phyloP scores from a whole-genome alignment of 2,888 invertebrate genomes.

The Criorhina ranunculi region DNA sequence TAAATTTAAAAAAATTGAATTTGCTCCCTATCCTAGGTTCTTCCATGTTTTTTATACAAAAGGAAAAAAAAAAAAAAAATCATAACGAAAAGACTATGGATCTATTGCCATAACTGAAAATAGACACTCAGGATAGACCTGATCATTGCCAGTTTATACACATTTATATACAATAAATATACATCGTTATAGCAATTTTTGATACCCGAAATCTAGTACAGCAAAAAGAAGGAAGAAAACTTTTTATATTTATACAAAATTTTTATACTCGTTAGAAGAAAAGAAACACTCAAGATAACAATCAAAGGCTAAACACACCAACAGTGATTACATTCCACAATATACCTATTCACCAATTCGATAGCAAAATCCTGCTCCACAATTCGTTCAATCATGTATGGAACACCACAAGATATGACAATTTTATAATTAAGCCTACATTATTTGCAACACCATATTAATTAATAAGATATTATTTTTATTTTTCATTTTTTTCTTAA shows the following conservation, averaged over 20 bases:
- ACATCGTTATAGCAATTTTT: constrained; percentile 58
- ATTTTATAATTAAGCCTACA: constrained; percentile 60
- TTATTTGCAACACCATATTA: constrained; percentile 63
- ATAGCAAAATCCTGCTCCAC: constrained; percentile 43
- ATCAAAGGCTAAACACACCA: constrained; percentile 51
- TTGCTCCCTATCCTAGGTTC: constrained; percentile 60
- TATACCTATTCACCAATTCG: constrained; percentile 32
- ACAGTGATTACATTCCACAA: constrained; percentile 72
- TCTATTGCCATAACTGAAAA: constrained; percentile 69
- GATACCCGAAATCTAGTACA: constrained; percentile 61
- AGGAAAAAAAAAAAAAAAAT: constrained; percentile 17
- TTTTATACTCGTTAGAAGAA: constrained; percentile 64
- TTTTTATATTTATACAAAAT: constrained; percentile 74
- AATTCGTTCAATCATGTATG: constrained; percentile 40
- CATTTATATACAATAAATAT: constrained; percentile 59
- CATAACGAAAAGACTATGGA: constrained; percentile 70
- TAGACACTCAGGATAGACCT: constrained; percentile 70
- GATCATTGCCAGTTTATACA: constrained; percentile 74
- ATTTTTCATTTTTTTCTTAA: constrained; percentile 49
- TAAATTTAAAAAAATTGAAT: constrained; percentile 40
- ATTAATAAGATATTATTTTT: constrained; percentile 60
- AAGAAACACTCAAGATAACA: constrained; percentile 50
- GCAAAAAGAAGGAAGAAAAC: constrained; percentile 30
- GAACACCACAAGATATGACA: constrained; percentile 52
- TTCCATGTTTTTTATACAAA: constrained; percentile 59